A percentile compares a stretch with the other conserved stretches of the same genome.
phyloP scores from a whole-genome alignment of 1,140 invertebrate genomes.

The Alviniconcha marisindica region DNA sequence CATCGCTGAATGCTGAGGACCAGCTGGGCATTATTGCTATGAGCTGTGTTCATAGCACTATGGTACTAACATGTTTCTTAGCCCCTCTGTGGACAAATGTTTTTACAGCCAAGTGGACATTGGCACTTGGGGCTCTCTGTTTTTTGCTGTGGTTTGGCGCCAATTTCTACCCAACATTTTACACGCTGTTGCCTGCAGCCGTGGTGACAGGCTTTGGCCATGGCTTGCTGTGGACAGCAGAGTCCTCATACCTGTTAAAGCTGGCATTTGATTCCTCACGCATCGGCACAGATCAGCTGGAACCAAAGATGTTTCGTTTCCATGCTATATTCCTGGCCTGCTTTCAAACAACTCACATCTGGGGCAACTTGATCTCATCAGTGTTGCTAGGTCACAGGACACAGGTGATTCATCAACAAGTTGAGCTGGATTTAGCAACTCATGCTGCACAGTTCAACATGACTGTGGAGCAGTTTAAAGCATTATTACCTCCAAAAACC shows the following conservation, averaged over 20 bases:
- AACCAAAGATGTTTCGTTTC: conserved; percentile 72
- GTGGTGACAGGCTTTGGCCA: conserved; percentile 73
- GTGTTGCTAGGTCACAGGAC: conserved; percentile 57
- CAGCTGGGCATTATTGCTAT: conserved; percentile 72
- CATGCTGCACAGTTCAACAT: background rate
- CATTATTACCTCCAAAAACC: background rate
- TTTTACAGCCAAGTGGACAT: conserved; percentile 72
- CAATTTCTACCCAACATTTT: conserved; percentile 73
- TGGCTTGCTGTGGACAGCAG: conserved; percentile 73
- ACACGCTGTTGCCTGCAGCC: conserved; percentile 72
- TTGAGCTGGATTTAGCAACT: background rate
- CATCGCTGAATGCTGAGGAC: conserved; percentile 65
- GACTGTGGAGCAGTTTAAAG: background rate
- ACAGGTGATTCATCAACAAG: conserved; percentile 2
- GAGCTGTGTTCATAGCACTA: conserved; percentile 69
- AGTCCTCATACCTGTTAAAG: conserved; percentile 72
- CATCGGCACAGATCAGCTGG: conserved; percentile 61
- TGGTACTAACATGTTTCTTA: conserved; percentile 70
- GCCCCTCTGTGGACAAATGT: conserved; percentile 71
- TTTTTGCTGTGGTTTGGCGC: conserved; percentile 73
- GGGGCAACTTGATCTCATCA: conserved; percentile 74
- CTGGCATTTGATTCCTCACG: conserved; percentile 71
- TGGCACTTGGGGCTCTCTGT: conserved; percentile 70
- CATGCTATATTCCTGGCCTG: conserved; percentile 75
- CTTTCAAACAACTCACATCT: conserved; percentile 76